Evolutionary conservation across 1,140 invertebrate genomes (phyloP).

Genomic region (Drosophila leontia): DNA sequence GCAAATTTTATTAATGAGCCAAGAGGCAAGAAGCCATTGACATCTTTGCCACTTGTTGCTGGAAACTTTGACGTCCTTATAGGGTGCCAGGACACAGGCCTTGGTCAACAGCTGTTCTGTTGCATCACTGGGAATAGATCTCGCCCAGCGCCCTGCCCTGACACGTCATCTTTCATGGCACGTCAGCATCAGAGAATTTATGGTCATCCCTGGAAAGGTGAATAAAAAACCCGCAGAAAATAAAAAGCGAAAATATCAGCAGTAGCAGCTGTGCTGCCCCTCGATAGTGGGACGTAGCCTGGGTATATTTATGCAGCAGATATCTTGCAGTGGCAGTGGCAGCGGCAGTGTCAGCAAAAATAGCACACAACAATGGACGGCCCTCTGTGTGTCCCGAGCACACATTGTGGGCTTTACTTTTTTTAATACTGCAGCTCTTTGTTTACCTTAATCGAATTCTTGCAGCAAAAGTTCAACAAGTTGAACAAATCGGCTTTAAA

Average conservation of each 20-base stretch:
- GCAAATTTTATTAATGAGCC: constrained; percentile 60
- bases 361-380: constrained; percentile 23
- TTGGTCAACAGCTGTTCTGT: constrained; percentile 46
- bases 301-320: constrained; percentile 43
- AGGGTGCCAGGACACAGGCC: background rate
- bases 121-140: constrained; percentile 34
- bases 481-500: constrained; percentile 7
- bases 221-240: constrained; percentile 29
- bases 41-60: constrained; percentile 60
- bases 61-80: constrained; percentile 7
- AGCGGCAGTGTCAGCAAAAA: constrained; percentile 17
- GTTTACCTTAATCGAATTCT: constrained; percentile 46
- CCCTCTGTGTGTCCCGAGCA: constrained; percentile 13
- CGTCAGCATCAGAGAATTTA: constrained; percentile 65
- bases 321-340: constrained; percentile 22
- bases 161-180: constrained; percentile 65
- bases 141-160: constrained; percentile 12
- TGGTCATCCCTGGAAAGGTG: constrained; percentile 51
- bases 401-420: constrained; percentile 27
- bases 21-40: constrained; percentile 8
- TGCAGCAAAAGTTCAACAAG: constrained; percentile 38
- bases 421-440: constrained; percentile 25
- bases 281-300: constrained; percentile 1
- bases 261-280: constrained; percentile 11
- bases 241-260: constrained; percentile 16